A percentile compares a stretch with the other conserved stretches of the same genome.
Conservation (phyloP, 2,113 vertebrate genomes). For the Eclectus roratus region DNA sequence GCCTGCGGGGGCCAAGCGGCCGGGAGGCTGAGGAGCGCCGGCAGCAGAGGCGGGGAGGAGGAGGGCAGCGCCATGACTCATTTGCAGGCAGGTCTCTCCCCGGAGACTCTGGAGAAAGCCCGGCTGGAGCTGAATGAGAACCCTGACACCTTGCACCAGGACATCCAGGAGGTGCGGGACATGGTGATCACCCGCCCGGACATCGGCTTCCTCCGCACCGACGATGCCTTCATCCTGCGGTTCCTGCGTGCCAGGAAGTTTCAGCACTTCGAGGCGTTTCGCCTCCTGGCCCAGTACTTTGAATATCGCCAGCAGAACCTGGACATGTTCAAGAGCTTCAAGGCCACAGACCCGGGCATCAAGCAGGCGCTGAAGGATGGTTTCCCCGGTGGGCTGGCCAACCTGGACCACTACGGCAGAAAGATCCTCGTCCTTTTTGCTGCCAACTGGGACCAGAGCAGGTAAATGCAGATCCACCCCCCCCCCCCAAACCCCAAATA, state of each 20-base stretch:
- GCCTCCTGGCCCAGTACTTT: conserved; percentile 96
- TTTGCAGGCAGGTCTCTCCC: conserved; percentile 95
- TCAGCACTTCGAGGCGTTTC: conserved; percentile 97
- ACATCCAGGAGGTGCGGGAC: conserved; percentile 98
- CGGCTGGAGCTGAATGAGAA: conserved; percentile 97
- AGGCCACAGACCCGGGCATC: conserved; percentile 96
- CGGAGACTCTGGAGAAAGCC: conserved; percentile 98
- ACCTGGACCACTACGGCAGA: conserved; percentile 94
- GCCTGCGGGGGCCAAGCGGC: not conserved
- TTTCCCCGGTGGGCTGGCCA: conserved; percentile 93
- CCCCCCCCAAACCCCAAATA: no score
- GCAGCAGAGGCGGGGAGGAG: not conserved
- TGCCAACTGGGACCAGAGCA: conserved; percentile 99
- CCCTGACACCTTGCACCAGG: conserved; percentile 95
- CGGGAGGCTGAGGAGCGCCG: conserved; percentile 20
- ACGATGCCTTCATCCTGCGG: conserved; percentile 95
- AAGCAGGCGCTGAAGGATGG: conserved; percentile 98
- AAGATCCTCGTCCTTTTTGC: conserved; percentile 97
- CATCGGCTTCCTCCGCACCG: conserved; percentile 97
- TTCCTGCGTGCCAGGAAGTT: conserved; percentile 96
- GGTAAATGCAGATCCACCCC: conserved; percentile 75
- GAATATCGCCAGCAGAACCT: conserved; percentile 98
- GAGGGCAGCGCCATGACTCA: conserved; percentile 88
- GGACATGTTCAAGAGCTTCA: conserved; percentile 99
- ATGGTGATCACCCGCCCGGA: conserved; percentile 99